A percentile compares a stretch with the other conserved stretches of the same genome.
Evolutionary conservation across 23 tunicate genomes (phyloP).

Genomic region (Trididemnum clinides): DNA sequence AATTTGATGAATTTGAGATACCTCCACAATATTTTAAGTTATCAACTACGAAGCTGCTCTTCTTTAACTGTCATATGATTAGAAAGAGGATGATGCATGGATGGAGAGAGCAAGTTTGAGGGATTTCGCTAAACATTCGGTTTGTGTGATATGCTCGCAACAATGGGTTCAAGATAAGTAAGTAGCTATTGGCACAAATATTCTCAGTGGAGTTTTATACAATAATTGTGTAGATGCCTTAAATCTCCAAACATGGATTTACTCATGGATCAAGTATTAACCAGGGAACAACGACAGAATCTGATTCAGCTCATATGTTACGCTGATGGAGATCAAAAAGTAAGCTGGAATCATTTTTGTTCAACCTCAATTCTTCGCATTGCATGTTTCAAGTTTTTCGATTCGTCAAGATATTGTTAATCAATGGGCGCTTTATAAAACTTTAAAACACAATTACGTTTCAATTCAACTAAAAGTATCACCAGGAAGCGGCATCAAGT

Average conservation of each 20-base stretch:
- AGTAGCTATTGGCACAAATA: neutral
- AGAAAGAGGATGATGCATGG: neutral
- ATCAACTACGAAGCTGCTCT: too few relatives aligned
- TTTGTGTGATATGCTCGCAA: conserved; percentile 78
- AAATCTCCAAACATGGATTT: conserved; percentile 69
- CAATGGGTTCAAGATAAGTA: conserved; percentile 92
- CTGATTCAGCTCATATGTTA: conserved; percentile 82
- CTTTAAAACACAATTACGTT: too few relatives aligned
- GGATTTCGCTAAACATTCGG: conserved; percentile 82
- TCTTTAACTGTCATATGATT: too few relatives aligned
- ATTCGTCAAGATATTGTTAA: too few relatives aligned
- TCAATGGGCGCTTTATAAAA: too few relatives aligned
- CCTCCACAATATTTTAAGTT: too few relatives aligned
- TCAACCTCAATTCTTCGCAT: too few relatives aligned
- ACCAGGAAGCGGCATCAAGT: too few relatives aligned
- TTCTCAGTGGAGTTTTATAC: neutral
- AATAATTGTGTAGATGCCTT: conserved; percentile 42
- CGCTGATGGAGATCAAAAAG: conserved; percentile 81
- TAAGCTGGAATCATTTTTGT: neutral
- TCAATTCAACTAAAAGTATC: too few relatives aligned
- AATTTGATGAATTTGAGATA: too few relatives aligned
- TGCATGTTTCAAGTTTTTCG: too few relatives aligned
- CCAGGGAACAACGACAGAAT: conserved; percentile 65
- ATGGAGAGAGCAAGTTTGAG: conserved; percentile 54
- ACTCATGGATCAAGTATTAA: conserved; percentile 71